Percentiles rank a stretch among this genome's conserved stretches.
phyloP scores from a whole-genome alignment of 2,113 vertebrate species.

The Ameiurus melas region DNA sequence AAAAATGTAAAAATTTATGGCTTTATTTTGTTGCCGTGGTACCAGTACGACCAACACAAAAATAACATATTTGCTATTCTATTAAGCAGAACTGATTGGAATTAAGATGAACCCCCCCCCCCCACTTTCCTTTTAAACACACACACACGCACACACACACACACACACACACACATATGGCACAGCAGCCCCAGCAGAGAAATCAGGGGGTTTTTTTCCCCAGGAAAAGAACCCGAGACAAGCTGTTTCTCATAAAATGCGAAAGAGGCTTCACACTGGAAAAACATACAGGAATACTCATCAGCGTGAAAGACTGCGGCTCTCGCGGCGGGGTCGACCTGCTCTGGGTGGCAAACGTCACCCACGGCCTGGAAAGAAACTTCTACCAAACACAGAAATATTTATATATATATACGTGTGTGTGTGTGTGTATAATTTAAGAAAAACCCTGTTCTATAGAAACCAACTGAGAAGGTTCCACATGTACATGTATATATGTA shows the following conservation, averaged over 20 bases:
- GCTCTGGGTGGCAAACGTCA: slow-evolving; percentile 49
- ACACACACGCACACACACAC: slow-evolving; percentile 25
- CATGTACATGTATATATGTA: background rate
- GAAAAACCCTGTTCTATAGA: background rate
- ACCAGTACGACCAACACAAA: slow-evolving; percentile 47
- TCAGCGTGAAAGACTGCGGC: slow-evolving; percentile 31
- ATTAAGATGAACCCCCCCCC: slow-evolving; percentile 32
- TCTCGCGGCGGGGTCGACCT: slow-evolving; percentile 34
- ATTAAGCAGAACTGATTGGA: slow-evolving; percentile 52
- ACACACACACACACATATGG: slow-evolving; percentile 23
- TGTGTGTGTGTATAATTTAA: too few species aligned
- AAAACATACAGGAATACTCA: slow-evolving; percentile 58
- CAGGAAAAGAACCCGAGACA: slow-evolving; percentile 48
- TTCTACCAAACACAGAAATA: background rate
- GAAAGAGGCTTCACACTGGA: slow-evolving; percentile 48
- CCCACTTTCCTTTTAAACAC: background rate
- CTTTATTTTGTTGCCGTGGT: slow-evolving; percentile 52
- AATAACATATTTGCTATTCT: slow-evolving; percentile 51
- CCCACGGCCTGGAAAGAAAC: slow-evolving; percentile 25
- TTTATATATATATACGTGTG: background rate
- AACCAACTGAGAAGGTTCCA: background rate
- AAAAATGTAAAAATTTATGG: slow-evolving; percentile 44
- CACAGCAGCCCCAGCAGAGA: slow-evolving; percentile 27
- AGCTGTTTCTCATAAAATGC: slow-evolving; percentile 61
- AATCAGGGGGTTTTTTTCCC: slow-evolving; percentile 46